Evolutionary conservation across 2,797 vertebrate species (phyloP).

Genomic region (Nannoperca obscura): DNA sequence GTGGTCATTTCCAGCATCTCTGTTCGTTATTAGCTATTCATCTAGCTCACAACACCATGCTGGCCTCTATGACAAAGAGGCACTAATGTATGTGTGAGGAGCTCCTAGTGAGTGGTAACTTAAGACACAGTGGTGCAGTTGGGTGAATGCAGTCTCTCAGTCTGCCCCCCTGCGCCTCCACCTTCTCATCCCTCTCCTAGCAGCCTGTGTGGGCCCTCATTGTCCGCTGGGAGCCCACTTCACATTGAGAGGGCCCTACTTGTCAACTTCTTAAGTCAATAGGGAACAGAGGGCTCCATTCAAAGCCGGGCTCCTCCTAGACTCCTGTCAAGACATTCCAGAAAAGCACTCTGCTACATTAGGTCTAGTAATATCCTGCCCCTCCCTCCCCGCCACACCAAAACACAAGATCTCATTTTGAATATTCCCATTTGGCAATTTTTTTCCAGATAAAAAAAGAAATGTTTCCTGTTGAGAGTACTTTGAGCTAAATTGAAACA

Average conservation of each 20-base stretch:
- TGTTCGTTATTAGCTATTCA: conserved; percentile 53
- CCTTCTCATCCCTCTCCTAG: conserved; percentile 65
- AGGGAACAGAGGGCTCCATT: conserved; percentile 84
- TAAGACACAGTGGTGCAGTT: conserved; percentile 63
- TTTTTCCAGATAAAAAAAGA: conserved; percentile 51
- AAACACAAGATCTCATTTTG: conserved; percentile 61
- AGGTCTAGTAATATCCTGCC: conserved; percentile 59
- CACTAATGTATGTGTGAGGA: conserved; percentile 67
- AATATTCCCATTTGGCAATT: conserved; percentile 66
- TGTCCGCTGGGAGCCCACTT: conserved; percentile 80
- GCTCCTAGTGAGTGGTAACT: conserved; percentile 75
- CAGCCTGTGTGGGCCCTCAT: conserved; percentile 81
- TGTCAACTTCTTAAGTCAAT: conserved; percentile 83
- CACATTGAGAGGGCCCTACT: conserved; percentile 82
- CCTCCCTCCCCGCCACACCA: conserved; percentile 35
- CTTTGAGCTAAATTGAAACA: conserved; percentile 60
- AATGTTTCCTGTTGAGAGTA: conserved; percentile 54
- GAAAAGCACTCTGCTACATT: conserved; percentile 71
- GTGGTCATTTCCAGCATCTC: conserved; percentile 42
- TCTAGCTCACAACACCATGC: conserved; percentile 42
- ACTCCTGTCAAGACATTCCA: conserved; percentile 80
- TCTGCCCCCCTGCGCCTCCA: conserved; percentile 52
- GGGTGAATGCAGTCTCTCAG: conserved; percentile 76
- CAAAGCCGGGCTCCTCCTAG: conserved; percentile 69
- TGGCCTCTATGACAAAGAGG: conserved; percentile 64